Evolutionary conservation across 2,888 invertebrate species (phyloP).

Genomic region (Aspidiotus destructor): DNA sequence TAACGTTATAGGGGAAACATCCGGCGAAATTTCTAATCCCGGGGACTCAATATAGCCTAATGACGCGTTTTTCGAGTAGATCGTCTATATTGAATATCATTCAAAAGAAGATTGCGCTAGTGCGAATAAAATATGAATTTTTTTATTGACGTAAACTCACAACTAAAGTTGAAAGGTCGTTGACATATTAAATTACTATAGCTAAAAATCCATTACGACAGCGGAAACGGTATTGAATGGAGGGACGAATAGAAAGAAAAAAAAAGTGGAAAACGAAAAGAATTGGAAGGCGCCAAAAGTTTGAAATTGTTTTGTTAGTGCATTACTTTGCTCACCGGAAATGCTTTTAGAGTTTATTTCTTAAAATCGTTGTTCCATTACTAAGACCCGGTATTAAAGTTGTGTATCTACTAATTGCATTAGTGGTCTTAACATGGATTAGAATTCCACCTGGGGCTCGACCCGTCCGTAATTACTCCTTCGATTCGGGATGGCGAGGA

Average conservation of each 20-base stretch:
- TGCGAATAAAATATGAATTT: no score
- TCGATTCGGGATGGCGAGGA: slow-evolving; percentile 20
- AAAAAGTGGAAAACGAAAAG: slow-evolving; percentile 3
- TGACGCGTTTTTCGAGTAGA: no score
- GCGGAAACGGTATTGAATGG: slow-evolving; percentile 24
- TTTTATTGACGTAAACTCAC: no score
- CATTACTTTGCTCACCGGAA: slow-evolving; percentile 25
- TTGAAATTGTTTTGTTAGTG: slow-evolving; percentile 30
- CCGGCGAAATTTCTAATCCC: no score
- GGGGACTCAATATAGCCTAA: no score
- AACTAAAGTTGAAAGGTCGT: slow-evolving; percentile 12
- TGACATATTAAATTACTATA: slow-evolving; percentile 26
- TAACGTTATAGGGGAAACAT: no score
- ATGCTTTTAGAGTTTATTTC: slow-evolving; percentile 30
- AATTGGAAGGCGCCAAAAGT: slow-evolving; percentile 17
- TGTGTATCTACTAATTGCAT: slow-evolving; percentile 30
- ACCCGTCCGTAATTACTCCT: slow-evolving; percentile 19
- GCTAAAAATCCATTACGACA: slow-evolving; percentile 20
- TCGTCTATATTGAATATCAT: no score
- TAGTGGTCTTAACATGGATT: slow-evolving; percentile 30
- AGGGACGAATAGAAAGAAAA: slow-evolving; percentile 11
- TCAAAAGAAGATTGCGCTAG: no score
- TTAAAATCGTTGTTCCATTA: slow-evolving; percentile 30
- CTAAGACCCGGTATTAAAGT: slow-evolving; percentile 29
- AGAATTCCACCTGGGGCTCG: slow-evolving; percentile 29